A percentile compares a stretch with the other conserved stretches of the same genome.
Evolutionary conservation across 2,797 vertebrate genomes (phyloP).

Genomic region (Scolopax bukidnonensis): DNA sequence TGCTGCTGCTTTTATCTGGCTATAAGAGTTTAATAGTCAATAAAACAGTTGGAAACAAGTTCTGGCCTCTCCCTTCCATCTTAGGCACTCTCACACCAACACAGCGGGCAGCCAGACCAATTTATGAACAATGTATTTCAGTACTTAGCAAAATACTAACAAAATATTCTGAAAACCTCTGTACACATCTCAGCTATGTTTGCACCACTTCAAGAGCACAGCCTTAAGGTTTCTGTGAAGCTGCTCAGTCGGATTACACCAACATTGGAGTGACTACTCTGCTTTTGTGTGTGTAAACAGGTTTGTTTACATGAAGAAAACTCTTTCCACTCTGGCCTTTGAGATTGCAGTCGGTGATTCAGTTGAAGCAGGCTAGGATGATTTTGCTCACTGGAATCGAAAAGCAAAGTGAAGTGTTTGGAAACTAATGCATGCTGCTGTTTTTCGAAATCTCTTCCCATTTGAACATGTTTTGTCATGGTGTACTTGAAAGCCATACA

Average conservation of each 20-base stretch:
- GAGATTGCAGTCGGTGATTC: not conserved
- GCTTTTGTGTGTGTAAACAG: not conserved
- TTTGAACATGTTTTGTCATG: not conserved
- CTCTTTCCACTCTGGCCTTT: not conserved
- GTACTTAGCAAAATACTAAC: not conserved
- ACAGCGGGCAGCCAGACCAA: not conserved
- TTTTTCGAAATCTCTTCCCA: not conserved
- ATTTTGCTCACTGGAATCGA: not conserved
- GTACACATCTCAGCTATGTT: not conserved
- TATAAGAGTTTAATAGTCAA: not conserved
- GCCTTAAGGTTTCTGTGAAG: not conserved
- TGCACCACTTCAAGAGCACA: not conserved
- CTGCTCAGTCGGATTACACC: not conserved
- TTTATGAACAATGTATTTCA: not conserved
- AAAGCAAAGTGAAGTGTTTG: not conserved
- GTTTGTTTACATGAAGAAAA: conserved; percentile 7
- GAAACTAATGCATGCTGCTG: not conserved
- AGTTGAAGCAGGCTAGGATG: not conserved
- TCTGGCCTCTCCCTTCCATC: conserved; percentile 13
- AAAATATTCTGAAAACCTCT: conserved; percentile 21
- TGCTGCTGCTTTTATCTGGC: conserved; percentile 21
- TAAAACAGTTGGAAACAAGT: conserved; percentile 31
- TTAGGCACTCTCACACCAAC: not conserved
- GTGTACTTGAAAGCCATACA: not conserved
- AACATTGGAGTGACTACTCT: not conserved